A percentile compares a stretch with the other conserved stretches of the same genome.
Conservation (phyloP, 2,113 vertebrate species). For the Nyctereutes procyonoides region DNA sequence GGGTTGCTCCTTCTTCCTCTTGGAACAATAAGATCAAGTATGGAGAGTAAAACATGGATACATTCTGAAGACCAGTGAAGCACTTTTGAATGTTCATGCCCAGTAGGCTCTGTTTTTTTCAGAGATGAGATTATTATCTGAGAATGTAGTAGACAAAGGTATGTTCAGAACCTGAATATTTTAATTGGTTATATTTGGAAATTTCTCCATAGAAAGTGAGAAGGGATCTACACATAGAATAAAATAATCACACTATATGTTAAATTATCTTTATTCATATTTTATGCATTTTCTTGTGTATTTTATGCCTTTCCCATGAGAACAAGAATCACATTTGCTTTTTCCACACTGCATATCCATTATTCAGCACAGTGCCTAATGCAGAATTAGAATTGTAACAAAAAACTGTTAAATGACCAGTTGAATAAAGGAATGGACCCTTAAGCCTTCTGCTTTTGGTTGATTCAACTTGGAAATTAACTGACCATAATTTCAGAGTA, state of each 20-base stretch:
- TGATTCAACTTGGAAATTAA: background rate
- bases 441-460: background rate
- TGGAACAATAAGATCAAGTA: background rate
- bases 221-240: background rate
- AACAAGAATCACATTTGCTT: background rate
- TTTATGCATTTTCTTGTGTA: background rate
- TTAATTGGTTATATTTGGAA: background rate
- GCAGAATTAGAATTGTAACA: background rate
- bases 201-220: background rate
- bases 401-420: background rate
- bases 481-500: background rate
- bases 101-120: background rate
- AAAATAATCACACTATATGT: background rate
- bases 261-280: background rate
- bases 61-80: background rate
- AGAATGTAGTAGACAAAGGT: background rate
- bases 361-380: background rate
- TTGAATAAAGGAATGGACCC: background rate
- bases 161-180: background rate
- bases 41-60: background rate
- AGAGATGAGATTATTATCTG: background rate
- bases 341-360: background rate
- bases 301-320: background rate
- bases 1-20: background rate
- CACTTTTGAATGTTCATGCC: background rate